Evolutionary conservation across 1,140 invertebrate species (phyloP), one percentile per base, ranked within the genome.

Genomic region (Eupeodes corollae): DNA sequence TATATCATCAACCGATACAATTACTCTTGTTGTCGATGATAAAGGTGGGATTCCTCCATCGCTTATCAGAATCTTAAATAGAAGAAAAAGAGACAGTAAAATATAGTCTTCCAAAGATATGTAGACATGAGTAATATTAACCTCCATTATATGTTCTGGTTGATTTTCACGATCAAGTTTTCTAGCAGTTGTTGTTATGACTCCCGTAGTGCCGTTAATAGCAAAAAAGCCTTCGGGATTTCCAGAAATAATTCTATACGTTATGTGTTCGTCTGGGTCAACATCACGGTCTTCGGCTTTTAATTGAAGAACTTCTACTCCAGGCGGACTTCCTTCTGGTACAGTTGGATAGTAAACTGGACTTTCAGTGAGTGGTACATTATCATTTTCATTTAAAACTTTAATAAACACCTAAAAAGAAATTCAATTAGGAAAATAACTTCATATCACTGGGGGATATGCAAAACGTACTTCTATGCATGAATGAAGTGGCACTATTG

Each of bases 381-480:
- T 91, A 73, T 98, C 93, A 71, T 98, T 98, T 59, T 86, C 86
- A 69, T 98, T 90, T 38, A 82, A 68, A 41, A 98, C 83, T 59
- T 84, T 77, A 31, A 97, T 79, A 68, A 86, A 94, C n/a, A 97
- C 84, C 86, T 89, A 69, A 9, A 32, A 16, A 18, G 30, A 18
- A 44, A 33, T 47, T 18, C 43, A 48, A 32, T 31, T 18, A 34
- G 3, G 19, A 12, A 2, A 21, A 21, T 13, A 44, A 13, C n/a
- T n/a, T n/a, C n/a, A n/a, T n/a, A n/a, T n/a, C n/a, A n/a, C n/a
- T n/a, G n/a, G n/a, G n/a, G 6, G 33, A 6, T 6, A 12, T 5
- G 9, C n/a, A 30, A 37, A 30, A 62, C 58, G 73, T 71, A 88
- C 86, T 75, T 90, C 79, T 15, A 89, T 73, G 58, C 84, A 86